Evolutionary conservation across 2,888 invertebrate genomes (phyloP), one percentile per base, ranked within the genome.

Genomic region (Melitaea athalia): DNA sequence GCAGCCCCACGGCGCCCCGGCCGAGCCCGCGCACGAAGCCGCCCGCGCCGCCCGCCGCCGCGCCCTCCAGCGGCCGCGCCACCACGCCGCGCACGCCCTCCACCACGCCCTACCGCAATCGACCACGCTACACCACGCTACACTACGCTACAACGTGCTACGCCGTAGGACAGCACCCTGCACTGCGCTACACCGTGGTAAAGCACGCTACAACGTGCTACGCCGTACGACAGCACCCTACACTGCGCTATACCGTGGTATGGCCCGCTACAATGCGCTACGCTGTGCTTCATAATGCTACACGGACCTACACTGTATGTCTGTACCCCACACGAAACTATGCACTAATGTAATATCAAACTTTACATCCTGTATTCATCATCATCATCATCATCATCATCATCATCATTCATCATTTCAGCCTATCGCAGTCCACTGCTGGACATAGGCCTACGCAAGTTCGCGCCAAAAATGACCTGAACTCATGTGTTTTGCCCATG

Each of bases 11-110:
- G 49, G 84, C 81, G 68, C 88, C 91, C 24, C 77, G 79, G 4
- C 86, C 88, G 5, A 90, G 81, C 0, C 91, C 91, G 68, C 75
- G 77, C 45, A 83, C 74, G 76, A 90, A 85, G 31, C 91, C 91
- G 45, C 79, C 77, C 61, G 88, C 88, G 67, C 91, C 91, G 68
- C 80, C 77, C 63, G 75, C 77, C 17, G 77, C 79, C 59, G 88
- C 91, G 63, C 91, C 91, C 15, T 78, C 80, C 5, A 87, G 66
- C 11, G 91, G 91, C 14, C 81, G 80, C 45, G 75, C 49, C 66
- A 91, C 76, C 65, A 86, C 81, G 70, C 90, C 91, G 63, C 82
- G 71, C 38, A 90, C 84, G 60, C 91, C 91, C 33, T 88, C 87
- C 79, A 87, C 81, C 72, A 91, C 73, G 47, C 89, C 90, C 90